These are phyloP conservation scores for Anguilla pacifica DNA, from an alignment of 2,797 vertebrate species.

Conservation along the genomic window DNA sequence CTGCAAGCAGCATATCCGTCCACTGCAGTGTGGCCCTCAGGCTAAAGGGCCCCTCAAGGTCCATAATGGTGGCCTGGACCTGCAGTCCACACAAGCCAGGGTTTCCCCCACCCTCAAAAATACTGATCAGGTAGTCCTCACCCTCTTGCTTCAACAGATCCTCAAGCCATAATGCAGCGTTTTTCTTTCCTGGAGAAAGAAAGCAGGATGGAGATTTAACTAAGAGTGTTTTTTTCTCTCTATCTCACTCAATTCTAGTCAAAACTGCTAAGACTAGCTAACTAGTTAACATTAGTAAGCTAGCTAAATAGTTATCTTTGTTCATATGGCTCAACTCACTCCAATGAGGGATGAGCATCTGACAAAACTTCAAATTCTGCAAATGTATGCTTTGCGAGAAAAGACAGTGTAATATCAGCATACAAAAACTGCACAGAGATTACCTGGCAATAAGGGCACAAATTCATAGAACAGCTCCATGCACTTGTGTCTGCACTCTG, in stretches of 20 bases:
- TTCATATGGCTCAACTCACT: too few species aligned
- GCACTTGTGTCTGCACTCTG: constrained; percentile 92
- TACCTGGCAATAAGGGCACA: constrained; percentile 91
- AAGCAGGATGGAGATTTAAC: constrained; percentile 37
- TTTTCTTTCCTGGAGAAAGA: constrained; percentile 72
- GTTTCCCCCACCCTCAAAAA: constrained; percentile 82
- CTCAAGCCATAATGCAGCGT: constrained; percentile 82
- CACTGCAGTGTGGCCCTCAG: constrained; percentile 81
- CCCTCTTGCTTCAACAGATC: constrained; percentile 69
- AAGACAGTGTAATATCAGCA: too few species aligned
- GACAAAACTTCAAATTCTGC: too few species aligned
- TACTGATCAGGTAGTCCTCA: constrained; percentile 74
- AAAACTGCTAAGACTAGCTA: too few species aligned
- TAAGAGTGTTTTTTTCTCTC: too few species aligned
- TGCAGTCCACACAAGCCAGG: constrained; percentile 70
- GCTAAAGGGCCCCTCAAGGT: constrained; percentile 77
- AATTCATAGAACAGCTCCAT: constrained; percentile 93
- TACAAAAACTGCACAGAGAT: too few species aligned
- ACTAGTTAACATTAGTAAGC: too few species aligned
- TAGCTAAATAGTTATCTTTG: too few species aligned
- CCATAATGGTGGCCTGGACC: constrained; percentile 79
- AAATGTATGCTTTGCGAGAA: too few species aligned
- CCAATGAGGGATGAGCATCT: too few species aligned
- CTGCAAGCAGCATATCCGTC: constrained; percentile 91
- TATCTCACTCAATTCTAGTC: too few species aligned